Evolutionary conservation across 2,888 invertebrate species (phyloP), one percentile per base, ranked within the genome.

Genomic region (Drosophila subsilvestris): DNA sequence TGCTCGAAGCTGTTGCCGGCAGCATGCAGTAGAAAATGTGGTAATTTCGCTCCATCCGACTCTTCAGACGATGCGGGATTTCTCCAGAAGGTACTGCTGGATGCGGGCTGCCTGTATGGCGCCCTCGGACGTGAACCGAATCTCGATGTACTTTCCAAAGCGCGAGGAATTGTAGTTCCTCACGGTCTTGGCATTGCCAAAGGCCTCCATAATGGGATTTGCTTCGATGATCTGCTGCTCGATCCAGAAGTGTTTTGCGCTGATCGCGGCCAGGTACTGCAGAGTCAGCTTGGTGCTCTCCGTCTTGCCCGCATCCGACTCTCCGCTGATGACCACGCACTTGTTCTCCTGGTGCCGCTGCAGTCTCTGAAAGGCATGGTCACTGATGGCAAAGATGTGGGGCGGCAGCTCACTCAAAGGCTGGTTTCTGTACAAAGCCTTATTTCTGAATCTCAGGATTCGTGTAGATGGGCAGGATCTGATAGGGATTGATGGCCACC

Each of bases 221-320:
- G 98, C 97, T 92, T 98, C 98, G 76, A 99, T 94, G 68, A 99
- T 98, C 92, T 99, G 98, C 89, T 99, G 98, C 91, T 98, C 98
- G 69, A 98, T 98, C 98, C 98, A 98, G 0, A 98, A 98, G 92
- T 98, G 98, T 89, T 98, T 97, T 0, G 98, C 98, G 90, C 97
- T 97, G 12, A 97, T 96, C 0, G 98, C 97, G 1, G 98, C 98
- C 83, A 99, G 93, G 91, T 98, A 99, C 92, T 98, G 98, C 1
- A 99, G 93, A 76, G 98, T 96, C 63, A 98, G 92, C 92, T 99
- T 99, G 1, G 98, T 98, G 90, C 97, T 98, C 92, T 99, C 98
- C 0, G 98, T 98, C 93, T 98, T 98, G 1, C 98, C 98, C 10
- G 98, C 98, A 0, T 98, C 98, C 89, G 97, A 98, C 93, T 98